A percentile compares a stretch with the other conserved stretches of the same genome.
Conservation (phyloP, 37 sponge, comb jelly and placozoan genomes). For the Theonella swinhoei region DNA sequence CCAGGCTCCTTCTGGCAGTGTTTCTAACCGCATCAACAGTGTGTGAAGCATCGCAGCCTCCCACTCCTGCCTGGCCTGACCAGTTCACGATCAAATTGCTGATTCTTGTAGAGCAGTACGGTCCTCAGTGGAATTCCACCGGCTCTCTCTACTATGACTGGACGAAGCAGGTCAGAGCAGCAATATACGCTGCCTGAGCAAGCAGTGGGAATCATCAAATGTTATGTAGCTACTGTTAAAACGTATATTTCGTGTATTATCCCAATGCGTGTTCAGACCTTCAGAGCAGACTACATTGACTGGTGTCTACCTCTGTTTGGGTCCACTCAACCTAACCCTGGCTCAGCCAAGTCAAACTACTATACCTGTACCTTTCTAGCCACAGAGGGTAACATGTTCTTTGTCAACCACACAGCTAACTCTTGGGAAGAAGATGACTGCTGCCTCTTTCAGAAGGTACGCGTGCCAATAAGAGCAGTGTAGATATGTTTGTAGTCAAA, state of each 20-base stretch:
- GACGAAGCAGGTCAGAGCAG: conserved; percentile 8
- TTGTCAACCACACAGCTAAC: conserved; percentile 41
- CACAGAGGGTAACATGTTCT: conserved; percentile 40
- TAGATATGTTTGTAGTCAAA: no score
- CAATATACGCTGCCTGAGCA: no score
- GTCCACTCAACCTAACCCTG: background rate
- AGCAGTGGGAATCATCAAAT: no score
- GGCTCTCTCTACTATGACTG: conserved; percentile 39
- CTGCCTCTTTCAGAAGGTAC: conserved; percentile 50
- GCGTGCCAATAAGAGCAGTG: no score
- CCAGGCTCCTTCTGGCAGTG: background rate
- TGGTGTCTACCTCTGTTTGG: conserved; percentile 64
- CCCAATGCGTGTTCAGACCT: conserved; percentile 36
- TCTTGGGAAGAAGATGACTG: conserved; percentile 48
- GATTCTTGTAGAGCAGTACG: conserved; percentile 37
- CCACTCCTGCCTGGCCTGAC: conserved; percentile 44
- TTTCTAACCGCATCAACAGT: background rate
- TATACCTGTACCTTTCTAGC: conserved; percentile 54
- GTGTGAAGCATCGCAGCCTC: background rate
- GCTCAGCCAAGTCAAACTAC: conserved; percentile 1
- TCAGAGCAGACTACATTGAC: conserved; percentile 38
- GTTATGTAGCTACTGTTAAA: no score
- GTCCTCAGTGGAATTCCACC: conserved; percentile 13
- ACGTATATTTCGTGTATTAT: no score
- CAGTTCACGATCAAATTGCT: conserved; percentile 23